phyloP scores from a whole-genome alignment of 1,140 invertebrate species.

The Caenorhabditis latens region DNA sequence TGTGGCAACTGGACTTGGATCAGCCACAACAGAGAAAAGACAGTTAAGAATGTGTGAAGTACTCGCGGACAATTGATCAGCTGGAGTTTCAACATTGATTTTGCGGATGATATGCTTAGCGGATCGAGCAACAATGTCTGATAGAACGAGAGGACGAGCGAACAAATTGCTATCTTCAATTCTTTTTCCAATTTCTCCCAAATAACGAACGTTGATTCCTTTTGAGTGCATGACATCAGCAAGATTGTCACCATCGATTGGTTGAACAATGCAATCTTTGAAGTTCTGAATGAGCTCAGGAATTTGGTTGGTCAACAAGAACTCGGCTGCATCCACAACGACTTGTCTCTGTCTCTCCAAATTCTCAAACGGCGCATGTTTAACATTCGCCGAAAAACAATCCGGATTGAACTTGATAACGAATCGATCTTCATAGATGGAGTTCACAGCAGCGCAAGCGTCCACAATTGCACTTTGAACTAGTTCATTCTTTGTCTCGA shows the following conservation, averaged over 20 bases:
- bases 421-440: constrained; percentile 88
- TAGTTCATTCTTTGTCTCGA: constrained; percentile 21
- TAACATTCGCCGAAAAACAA: constrained; percentile 93
- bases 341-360: constrained; percentile 88
- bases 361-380: constrained; percentile 84
- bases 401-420: constrained; percentile 98
- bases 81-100: constrained; percentile 77
- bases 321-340: constrained; percentile 93
- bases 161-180: constrained; percentile 37
- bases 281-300: constrained; percentile 93
- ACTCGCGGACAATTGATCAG: constrained; percentile 82
- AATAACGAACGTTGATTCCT: constrained; percentile 96
- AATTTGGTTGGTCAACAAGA: constrained; percentile 91
- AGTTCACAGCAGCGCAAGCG: constrained; percentile 87
- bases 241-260: constrained; percentile 94
- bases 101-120: constrained; percentile 93
- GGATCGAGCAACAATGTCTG: constrained; percentile 82
- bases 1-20: constrained; percentile 67
- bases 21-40: constrained; percentile 81
- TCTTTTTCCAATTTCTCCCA: constrained; percentile 86
- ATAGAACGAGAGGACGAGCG: constrained; percentile 66
- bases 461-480: constrained; percentile 37
- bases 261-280: constrained; percentile 89
- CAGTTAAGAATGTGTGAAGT: constrained; percentile 96
- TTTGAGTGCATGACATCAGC: constrained; percentile 89